Evolutionary conservation across 1,140 invertebrate genomes (phyloP), one percentile per base, ranked within the genome.

Genomic region (Tetragnatha versicolor): DNA sequence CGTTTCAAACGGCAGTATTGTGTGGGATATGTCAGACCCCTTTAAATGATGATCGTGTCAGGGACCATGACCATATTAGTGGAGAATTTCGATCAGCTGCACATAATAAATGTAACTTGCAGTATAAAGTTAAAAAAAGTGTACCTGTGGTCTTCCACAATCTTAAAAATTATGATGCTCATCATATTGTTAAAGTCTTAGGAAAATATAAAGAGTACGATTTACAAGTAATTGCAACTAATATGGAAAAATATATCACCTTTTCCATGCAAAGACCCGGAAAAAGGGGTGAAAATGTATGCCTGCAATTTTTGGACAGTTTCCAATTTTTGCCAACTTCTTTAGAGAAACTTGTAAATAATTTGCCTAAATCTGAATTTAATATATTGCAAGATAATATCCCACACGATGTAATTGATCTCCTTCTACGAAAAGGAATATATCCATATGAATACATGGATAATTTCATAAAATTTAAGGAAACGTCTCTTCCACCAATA

Each of bases 61-160:
- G 58, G 9, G 73, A 77, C 33, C 73, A 77, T 63, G 55, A 63
- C 51, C 45, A 77, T 27, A 25, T 65, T 1, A 51, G 39, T 17
- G 73, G 73, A 12, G 1, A 20, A 20, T 77, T 33, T 22, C 25
- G 73, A 3, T 42, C 45, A 33, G 73, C 42, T 22, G 3, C 39
- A 1, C 73, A 77, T 37, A 77, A 77, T 65, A 3, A 7, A 20
- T 77, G 37, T 37, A 77, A 77, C 22, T 25, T 77, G 14, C 17
- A 49, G n/a, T 65, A 51, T 20, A 10, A 22, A 22, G 3, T 39
- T 12, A 37, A 22, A 4, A 60, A 60, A 27, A 7, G 12, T 6
- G 45, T 65, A 22, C 58, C 55, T 20, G 39, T 63, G 10, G 22
- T 65, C 14, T 53, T 63, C 9, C 73, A 77, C 37, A 77, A 77